A percentile compares a stretch with the other conserved stretches of the same genome.
These are phyloP conservation scores for Parapsyche elsis DNA, from an alignment of 1,140 invertebrate species.

Conservation along the genomic window DNA sequence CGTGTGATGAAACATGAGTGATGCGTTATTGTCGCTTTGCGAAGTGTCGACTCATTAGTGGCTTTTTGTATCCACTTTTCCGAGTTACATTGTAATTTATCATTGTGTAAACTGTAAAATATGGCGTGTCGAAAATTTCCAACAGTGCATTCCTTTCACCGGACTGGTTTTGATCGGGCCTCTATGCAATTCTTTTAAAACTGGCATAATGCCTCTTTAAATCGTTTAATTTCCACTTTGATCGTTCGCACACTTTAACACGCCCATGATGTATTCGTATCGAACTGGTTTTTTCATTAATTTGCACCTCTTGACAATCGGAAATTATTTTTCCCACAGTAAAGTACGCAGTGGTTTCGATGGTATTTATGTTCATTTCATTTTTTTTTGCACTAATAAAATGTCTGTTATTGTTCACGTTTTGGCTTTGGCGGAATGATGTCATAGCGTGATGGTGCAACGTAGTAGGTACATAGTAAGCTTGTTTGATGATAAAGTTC, in stretches of 20 bases:
- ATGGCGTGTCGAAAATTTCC: no score
- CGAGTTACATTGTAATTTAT: no score
- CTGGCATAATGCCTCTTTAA: neutral
- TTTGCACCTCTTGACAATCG: neutral
- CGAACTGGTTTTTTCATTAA: constrained; percentile 1
- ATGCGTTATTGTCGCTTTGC: no score
- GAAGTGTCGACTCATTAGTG: no score
- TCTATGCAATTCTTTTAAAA: no score
- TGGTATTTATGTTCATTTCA: neutral
- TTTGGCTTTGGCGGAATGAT: neutral
- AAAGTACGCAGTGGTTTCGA: no score
- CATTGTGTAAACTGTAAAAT: no score
- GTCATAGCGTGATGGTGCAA: constrained; percentile 13
- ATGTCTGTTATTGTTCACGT: constrained; percentile 1
- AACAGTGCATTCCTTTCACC: no score
- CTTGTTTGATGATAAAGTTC: constrained; percentile 13
- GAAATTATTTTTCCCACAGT: neutral
- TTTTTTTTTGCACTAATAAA: neutral
- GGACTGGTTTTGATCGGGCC: no score
- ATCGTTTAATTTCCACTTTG: neutral
- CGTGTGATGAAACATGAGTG: no score
- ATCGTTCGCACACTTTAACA: neutral
- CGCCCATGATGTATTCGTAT: neutral
- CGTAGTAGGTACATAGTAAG: neutral
- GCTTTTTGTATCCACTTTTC: no score